Evolutionary conservation across 2,113 vertebrate genomes (phyloP), one percentile per base, ranked within the genome.

Genomic region (Pachycephala philippinensis): DNA sequence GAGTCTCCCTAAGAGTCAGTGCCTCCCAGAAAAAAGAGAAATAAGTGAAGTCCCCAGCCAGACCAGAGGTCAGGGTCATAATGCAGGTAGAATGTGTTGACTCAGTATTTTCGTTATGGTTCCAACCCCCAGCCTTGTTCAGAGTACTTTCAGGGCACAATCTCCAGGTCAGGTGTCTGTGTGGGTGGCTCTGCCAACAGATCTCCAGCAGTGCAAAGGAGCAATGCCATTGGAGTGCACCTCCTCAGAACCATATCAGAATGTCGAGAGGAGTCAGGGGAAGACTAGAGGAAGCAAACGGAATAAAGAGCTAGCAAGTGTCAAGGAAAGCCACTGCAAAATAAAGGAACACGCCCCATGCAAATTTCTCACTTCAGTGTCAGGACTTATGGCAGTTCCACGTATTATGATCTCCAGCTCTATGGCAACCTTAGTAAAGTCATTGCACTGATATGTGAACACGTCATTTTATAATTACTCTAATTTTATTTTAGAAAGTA

Each of bases 401-500:
- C 0, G 0, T 92, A 71, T 75, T 84, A 60, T 82, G 74, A 78
- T 63, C 57, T 94, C 50, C 42, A 77, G 78, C 53, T 76, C 75
- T 91, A 93, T 76, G 75, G 75, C 63, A 93, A 79, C 75, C 84
- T 90, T 77, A 49, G 31, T 93, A 84, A 95, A 81, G 47, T 83
- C 31, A 53, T 69, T 63, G 72, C 45, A 76, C 37, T 42, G 60
- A 82, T 66, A 82, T 61, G 50, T 76, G 78, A 96, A 63, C 22
- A 20, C 56, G 47, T 42, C 30, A 75, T 40, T 90, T 71, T 78
- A 72, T 77, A 97, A 97, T 95, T 92, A 87, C 35, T 60, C 64
- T 93, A 64, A 90, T 89, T 95, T 95, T 89, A 93, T 94, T 93
- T 83, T 85, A 61, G 59, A 90, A 92, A 86, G 68, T 85, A 89